Conservation (phyloP, 2,113 vertebrate species). For the Rostratula benghalensis region DNA sequence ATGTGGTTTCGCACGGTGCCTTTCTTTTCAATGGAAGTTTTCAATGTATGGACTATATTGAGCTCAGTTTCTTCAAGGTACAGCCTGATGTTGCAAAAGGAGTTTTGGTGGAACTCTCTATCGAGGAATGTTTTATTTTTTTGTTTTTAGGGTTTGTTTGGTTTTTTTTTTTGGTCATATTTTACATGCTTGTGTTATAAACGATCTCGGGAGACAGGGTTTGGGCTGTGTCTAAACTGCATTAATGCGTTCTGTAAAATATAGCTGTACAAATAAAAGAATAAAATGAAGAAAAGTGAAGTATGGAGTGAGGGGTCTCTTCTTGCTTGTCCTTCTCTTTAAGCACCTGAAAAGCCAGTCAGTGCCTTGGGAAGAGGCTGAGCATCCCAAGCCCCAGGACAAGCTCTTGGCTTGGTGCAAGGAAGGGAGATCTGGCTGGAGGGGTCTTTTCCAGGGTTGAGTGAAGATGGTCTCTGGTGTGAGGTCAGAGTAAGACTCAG, state of each 20-base stretch:
- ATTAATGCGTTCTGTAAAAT: conserved; percentile 93
- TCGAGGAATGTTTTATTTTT: conserved; percentile 61
- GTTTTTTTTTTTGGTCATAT: conserved; percentile 61
- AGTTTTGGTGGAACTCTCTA: conserved; percentile 73
- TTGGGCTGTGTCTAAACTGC: conserved; percentile 90
- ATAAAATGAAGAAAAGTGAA: conserved; percentile 89
- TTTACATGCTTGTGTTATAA: conserved; percentile 83
- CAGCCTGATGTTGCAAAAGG: conserved; percentile 76
- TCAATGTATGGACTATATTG: conserved; percentile 72
- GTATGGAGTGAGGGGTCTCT: conserved; percentile 20
- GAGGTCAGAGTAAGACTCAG: not conserved
- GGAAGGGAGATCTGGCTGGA: not conserved
- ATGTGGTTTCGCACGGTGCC: conserved; percentile 84
- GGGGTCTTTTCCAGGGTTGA: fast-evolving
- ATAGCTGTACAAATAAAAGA: conserved; percentile 98
- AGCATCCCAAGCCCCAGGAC: fast-evolving
- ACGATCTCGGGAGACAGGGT: conserved; percentile 87
- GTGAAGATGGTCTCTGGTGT: not conserved
- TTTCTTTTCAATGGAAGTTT: conserved; percentile 82
- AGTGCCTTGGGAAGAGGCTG: not conserved
- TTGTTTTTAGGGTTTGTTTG: not conserved
- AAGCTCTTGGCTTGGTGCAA: not conserved
- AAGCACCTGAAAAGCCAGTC: not conserved
- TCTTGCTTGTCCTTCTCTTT: not conserved
- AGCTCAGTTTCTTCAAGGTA: conserved; percentile 77